Evolutionary conservation across 2,113 vertebrate genomes (phyloP), one percentile per base, ranked within the genome.

Genomic region (Neodon shergylaensis): DNA sequence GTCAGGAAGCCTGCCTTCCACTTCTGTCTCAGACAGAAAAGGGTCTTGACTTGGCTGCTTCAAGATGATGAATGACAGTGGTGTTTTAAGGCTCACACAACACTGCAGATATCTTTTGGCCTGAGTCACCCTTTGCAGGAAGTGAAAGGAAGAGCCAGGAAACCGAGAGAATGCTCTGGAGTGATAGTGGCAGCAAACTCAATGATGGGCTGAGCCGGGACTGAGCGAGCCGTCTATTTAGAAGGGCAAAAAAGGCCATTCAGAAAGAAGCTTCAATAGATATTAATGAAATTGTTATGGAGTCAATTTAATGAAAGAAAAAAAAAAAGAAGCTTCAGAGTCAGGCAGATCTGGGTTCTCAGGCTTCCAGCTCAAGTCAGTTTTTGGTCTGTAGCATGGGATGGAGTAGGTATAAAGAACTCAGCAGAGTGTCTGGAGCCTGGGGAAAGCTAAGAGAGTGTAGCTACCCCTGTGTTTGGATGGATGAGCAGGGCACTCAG

Each of bases 11-110:
- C 96, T 77, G 33, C 12, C 0, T 70, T 95, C 73, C 0, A 2
- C 36, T 95, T 85, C 86, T 95, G 52, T 74, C n/a, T 0, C 0
- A 10, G 39, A 77, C 3, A 76, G 95, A 94, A 92, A 77, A 28
- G 92, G 92, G 81, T 97, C 96, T 79, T 73, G 96, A 94, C 42
- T 90, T 36, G 3, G 7, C 73, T 73, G 76, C 78, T 90, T 86
- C 54, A 86, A 87, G 76, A 73, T 10, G 44, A 76, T 19, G 31
- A 54, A 76, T 19, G 31, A 61, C 49, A 82, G 17, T 8, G 72
- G 36, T 58, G 44, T 70, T 89, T 91, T 33, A n/a, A 77, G 7
- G 42, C 22, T 44, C 33, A 31, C 13, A 24, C 22, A n/a, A 90
- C 78, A 61, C 17, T 1, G 4, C 1, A 16, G 72, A 42, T 14